Base-by-base conservation (phyloP, 2,113 vertebrate species). In the Quiscalus mexicanus region DNA sequence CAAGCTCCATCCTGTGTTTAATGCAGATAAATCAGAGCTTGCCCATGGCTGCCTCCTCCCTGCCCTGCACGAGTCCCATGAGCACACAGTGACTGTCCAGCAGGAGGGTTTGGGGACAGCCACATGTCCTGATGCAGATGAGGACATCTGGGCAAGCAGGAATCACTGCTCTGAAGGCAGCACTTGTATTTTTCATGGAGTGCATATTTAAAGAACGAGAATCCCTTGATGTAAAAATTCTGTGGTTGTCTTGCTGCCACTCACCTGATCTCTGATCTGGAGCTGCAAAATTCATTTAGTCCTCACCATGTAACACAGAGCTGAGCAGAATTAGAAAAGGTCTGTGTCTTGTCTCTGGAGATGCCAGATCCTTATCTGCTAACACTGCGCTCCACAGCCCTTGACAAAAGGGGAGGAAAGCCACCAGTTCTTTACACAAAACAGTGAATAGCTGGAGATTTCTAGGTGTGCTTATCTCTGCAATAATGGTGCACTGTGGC, bases 201-300 rank as follows among this genome's bases (percentile, higher is more conserved):
- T 30, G 15, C 6, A 20, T 79, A 49, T 68, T 89, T 84, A 68
- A 37, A 37, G 37, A 37, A 88, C 50, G 81, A 62, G 1, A 71
- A 27, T 78, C n/a, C 64, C 73, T 95, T 62, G 35, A 81, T 92
- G 23, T 95, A 44, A 88, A 90, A 52, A 53, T 69, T 84, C 76
- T 75, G 8, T n/a, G 27, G 6, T 79, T 71, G 11, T 60, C 76
- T 89, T 86, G 45, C 39, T 88, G 64, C 15, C 1, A 0, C 41
- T 64, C 79, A 71, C 79, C 73, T 90, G 71, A 88, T 89, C 82
- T 74, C 78, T 91, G 64, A 74, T 83, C 67, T 91, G 47, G 59
- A 90, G 79, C 47, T 73, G 88, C 49, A 90, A 87, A 95, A 82
- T 91, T 68, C 52, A 88, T 94, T 92, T 89, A 52, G 44, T 84